Conservation (phyloP, 2,113 vertebrate species). For the Actenoides hombroni region DNA sequence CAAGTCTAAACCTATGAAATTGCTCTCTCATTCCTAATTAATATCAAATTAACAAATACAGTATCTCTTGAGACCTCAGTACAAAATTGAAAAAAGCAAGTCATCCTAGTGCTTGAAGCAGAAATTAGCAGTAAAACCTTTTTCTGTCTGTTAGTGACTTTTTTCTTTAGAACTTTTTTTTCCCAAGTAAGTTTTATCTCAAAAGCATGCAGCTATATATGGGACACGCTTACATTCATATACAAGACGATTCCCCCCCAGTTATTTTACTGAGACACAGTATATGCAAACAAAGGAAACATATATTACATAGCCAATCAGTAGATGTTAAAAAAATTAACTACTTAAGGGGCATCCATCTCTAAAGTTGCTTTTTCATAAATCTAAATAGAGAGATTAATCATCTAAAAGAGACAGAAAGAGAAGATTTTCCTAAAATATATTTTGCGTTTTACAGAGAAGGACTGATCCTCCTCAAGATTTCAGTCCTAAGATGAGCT, state of each 20-base stretch:
- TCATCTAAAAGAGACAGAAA: neutral
- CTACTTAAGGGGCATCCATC: neutral
- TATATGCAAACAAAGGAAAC: neutral
- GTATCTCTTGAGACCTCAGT: neutral
- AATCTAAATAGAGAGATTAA: neutral
- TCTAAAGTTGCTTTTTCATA: neutral
- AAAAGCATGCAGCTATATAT: neutral
- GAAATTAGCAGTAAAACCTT: neutral
- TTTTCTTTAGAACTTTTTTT: neutral
- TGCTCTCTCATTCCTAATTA: slow-evolving; percentile 20
- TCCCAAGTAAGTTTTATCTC: neutral
- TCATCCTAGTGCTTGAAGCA: neutral
- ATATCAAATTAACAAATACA: neutral
- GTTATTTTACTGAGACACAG: neutral
- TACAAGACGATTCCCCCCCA: neutral
- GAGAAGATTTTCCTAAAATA: neutral
- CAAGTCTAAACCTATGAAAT: neutral
- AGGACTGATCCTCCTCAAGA: neutral
- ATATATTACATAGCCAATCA: neutral
- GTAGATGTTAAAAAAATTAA: neutral
- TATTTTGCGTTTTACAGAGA: neutral
- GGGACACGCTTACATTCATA: neutral
- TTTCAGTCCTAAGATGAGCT: neutral
- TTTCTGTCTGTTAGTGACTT: neutral
- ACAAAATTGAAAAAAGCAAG: neutral